These are phyloP conservation scores for Phengaris arion DNA, from an alignment of 2,888 invertebrate species.

Conservation along the genomic window DNA sequence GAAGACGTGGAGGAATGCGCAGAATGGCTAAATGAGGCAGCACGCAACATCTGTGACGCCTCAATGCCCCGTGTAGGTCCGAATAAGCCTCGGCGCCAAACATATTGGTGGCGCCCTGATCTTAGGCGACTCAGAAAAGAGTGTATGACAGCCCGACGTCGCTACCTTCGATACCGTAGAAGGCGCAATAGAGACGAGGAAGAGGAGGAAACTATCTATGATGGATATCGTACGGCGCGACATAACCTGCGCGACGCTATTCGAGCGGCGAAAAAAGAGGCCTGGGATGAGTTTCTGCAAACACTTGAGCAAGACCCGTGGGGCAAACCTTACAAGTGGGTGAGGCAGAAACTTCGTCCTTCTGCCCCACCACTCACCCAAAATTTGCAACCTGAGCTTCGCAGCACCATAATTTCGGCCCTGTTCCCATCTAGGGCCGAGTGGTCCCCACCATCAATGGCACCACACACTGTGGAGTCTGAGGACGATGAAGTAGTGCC, in stretches of 20 bases:
- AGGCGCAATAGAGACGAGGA: background rate
- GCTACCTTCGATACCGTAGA: background rate
- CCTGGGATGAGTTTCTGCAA: background rate
- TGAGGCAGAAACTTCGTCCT: background rate
- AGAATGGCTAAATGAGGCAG: no score
- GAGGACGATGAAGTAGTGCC: background rate
- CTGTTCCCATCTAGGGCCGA: constrained; percentile 2
- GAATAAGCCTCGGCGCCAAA: no score
- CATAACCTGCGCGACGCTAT: background rate
- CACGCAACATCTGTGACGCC: no score
- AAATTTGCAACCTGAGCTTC: background rate
- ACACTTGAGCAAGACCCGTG: no score
- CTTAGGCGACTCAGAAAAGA: background rate
- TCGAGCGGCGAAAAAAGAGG: no score
- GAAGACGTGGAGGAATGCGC: background rate
- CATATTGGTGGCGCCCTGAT: no score
- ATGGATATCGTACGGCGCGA: background rate
- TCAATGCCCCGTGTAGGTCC: no score
- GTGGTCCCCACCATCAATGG: background rate
- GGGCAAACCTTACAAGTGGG: background rate
- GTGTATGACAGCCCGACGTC: background rate
- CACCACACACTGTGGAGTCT: background rate
- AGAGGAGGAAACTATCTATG: background rate
- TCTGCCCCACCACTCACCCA: background rate
- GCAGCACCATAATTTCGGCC: background rate